phyloP scores from a whole-genome alignment of 2,888 invertebrate species.

The Eumerus sabulonum region DNA sequence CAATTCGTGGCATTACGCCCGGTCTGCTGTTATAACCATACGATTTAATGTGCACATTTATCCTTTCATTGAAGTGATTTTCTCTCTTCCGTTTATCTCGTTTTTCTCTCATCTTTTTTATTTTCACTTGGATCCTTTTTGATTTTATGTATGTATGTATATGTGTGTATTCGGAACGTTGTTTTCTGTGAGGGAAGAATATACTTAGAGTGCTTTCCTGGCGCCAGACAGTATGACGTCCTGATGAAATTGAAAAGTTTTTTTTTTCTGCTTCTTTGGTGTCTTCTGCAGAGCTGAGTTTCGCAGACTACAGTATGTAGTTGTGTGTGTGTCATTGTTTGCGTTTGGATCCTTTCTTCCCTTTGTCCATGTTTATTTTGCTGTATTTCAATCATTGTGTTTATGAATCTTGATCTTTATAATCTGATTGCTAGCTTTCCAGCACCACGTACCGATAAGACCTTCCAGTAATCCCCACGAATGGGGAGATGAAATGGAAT shows the following conservation, averaged over 20 bases:
- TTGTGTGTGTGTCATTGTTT: slow-evolving; percentile 25
- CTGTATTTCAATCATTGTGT: slow-evolving; percentile 57
- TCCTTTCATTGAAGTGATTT: slow-evolving; percentile 46
- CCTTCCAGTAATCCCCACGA: background rate
- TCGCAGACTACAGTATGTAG: background rate
- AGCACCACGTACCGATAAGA: background rate
- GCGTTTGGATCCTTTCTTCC: slow-evolving; percentile 12
- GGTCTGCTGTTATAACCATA: slow-evolving; percentile 18
- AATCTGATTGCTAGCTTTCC: slow-evolving; percentile 59
- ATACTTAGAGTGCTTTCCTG: slow-evolving; percentile 66
- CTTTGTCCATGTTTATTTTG: slow-evolving; percentile 38
- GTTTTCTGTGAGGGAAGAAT: slow-evolving; percentile 49
- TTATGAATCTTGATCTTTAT: slow-evolving; percentile 68
- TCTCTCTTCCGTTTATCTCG: slow-evolving; percentile 9
- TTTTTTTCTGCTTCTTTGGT: slow-evolving; percentile 23
- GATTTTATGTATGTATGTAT: too few relatives aligned
- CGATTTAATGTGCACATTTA: slow-evolving; percentile 64
- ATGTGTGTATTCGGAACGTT: too few relatives aligned
- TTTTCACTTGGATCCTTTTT: too few relatives aligned
- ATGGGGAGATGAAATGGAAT: slow-evolving; percentile 21
- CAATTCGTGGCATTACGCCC: slow-evolving; percentile 39
- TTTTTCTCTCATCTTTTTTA: too few relatives aligned
- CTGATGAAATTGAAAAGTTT: slow-evolving; percentile 67
- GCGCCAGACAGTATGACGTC: slow-evolving; percentile 67
- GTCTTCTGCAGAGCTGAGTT: background rate